Conservation (phyloP, 2,113 vertebrate genomes). For the Oryzias woworae region DNA sequence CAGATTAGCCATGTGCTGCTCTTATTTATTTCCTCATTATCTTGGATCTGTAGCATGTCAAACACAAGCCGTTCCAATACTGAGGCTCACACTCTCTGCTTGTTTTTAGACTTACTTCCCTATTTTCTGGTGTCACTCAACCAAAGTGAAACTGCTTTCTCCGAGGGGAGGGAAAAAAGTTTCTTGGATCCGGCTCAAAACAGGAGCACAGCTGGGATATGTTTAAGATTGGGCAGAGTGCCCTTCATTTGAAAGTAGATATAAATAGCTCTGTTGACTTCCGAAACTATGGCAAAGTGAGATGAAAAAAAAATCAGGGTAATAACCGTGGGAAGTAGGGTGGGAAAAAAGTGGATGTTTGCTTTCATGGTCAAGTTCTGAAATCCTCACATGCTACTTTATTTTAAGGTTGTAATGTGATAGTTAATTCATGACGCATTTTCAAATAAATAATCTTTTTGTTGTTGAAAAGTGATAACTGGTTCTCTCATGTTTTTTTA, state of each 20-base stretch:
- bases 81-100: conserved; percentile 1
- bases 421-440: neutral
- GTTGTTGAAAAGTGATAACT: neutral
- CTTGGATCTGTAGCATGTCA: conserved; percentile 77
- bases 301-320: conserved; percentile 93
- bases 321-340: conserved; percentile 93
- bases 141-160: conserved; percentile 92
- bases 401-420: conserved; percentile 6
- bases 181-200: conserved; percentile 95
- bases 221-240: conserved; percentile 99
- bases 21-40: conserved; percentile 86
- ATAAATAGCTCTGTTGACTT: conserved; percentile 94
- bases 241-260: conserved; percentile 96
- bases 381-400: conserved; percentile 4
- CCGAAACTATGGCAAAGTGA: conserved; percentile 91
- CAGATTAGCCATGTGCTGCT: conserved; percentile 98
- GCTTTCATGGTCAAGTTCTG: conserved; percentile 10
- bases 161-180: conserved; percentile 70
- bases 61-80: conserved; percentile 31
- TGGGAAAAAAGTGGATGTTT: conserved; percentile 26
- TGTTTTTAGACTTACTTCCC: conserved; percentile 66
- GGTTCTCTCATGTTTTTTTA: conserved; percentile 8
- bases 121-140: conserved; percentile 94
- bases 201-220: conserved; percentile 99
- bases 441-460: neutral